Base-by-base conservation (phyloP, 2,888 invertebrate species). In the Anodontia alba region DNA sequence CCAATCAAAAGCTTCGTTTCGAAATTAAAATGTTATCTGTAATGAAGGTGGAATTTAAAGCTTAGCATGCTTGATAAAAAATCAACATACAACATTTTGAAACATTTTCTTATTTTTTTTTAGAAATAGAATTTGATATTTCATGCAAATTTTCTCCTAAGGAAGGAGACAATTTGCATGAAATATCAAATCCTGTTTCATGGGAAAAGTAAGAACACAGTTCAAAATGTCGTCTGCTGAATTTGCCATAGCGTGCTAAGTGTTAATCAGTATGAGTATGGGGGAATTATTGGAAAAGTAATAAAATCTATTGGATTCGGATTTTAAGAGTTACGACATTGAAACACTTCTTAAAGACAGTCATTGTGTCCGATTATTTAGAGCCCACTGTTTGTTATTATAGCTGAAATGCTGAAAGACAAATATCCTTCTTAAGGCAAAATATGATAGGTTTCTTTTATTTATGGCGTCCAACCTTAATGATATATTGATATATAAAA, bases 1-100 rank as follows among this genome's bases (percentile, higher is more conserved):
- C 80, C 80, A 80, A 80, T 80, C 43, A 73, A 43, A 72, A 51
- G 38, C 26, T 57, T 31, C 29, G 2, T 26, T 80, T 54, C 38
- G 68, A 71, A 74, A 67, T 67, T 51, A 67, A 81, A 71, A 10
- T 33, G 33, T 29, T 33, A 62, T 31, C 29, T 62, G 12, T 38
- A 12, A 38, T 38, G 5, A n/a, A n/a, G n/a, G n/a, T n/a, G n/a
- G n/a, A n/a, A n/a, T n/a, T n/a, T n/a, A n/a, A n/a, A n/a, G n/a
- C n/a, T n/a, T n/a, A n/a, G n/a, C n/a, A n/a, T n/a, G n/a, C n/a
- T n/a, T n/a, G n/a, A n/a, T n/a, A n/a, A n/a, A n/a, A n/a, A n/a
- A n/a, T n/a, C n/a, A n/a, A n/a, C n/a, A n/a, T n/a, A n/a, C n/a
- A n/a, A n/a, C n/a, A n/a, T n/a, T n/a, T n/a, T n/a, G n/a, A n/a